A percentile compares a stretch with the other conserved stretches of the same genome.
Conservation (phyloP, 2,113 vertebrate genomes). For the Nicator chloris region DNA sequence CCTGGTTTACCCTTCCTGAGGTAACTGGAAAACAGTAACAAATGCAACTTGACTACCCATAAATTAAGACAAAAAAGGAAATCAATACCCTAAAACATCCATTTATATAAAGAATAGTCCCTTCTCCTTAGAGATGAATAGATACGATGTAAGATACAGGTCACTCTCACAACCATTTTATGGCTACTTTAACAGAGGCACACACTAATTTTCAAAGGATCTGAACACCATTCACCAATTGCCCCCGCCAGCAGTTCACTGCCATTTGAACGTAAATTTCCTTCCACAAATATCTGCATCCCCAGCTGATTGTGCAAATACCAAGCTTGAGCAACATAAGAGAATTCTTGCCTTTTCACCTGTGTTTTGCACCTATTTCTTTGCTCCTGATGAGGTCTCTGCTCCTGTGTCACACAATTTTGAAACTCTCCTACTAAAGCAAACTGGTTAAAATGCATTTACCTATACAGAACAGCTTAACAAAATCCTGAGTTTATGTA, state of each 20-base stretch:
- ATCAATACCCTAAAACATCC: neutral
- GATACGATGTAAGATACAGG: rapidly evolving
- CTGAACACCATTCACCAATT: rapidly evolving
- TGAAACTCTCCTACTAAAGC: neutral
- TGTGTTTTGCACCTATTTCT: neutral
- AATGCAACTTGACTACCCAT: neutral
- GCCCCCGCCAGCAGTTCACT: neutral
- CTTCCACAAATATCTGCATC: neutral
- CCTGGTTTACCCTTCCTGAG: neutral
- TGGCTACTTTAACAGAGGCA: neutral
- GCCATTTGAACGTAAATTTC: neutral
- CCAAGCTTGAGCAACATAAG: rapidly evolving
- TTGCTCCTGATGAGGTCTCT: neutral
- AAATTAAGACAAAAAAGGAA: neutral
- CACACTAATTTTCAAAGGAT: neutral
- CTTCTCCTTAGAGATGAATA: neutral
- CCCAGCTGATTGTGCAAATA: neutral
- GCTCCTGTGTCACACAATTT: neutral
- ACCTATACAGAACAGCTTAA: neutral
- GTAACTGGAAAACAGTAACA: neutral
- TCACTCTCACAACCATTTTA: neutral
- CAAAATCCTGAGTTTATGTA: neutral
- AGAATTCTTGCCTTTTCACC: neutral
- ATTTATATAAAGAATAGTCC: neutral
- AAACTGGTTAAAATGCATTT: neutral